phyloP scores from a whole-genome alignment of 1,140 invertebrate genomes.

The Octopus sinensis region DNA sequence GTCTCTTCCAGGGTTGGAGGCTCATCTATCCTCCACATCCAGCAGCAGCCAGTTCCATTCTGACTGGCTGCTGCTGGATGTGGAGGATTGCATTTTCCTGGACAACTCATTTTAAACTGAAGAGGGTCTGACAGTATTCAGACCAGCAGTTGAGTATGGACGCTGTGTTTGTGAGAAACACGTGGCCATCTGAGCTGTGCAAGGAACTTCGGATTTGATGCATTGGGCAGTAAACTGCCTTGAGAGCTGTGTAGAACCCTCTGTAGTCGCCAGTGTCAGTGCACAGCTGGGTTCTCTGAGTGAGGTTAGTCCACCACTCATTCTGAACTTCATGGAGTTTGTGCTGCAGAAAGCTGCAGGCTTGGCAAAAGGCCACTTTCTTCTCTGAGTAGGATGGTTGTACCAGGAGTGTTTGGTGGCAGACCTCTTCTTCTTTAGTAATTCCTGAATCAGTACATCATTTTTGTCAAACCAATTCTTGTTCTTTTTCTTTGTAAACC shows the following conservation, averaged over 20 bases:
- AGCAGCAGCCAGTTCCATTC: no score
- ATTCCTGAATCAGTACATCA: no score
- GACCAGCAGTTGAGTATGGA: background rate
- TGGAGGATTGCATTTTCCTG: background rate
- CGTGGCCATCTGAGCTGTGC: background rate
- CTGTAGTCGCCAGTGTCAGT: background rate
- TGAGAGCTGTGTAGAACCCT: background rate
- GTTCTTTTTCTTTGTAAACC: no score
- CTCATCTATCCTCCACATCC: no score
- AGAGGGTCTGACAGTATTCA: background rate
- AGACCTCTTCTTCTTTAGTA: no score
- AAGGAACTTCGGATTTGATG: background rate
- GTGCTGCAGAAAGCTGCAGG: background rate
- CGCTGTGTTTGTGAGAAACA: background rate
- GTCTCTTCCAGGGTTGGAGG: no score
- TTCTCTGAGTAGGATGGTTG: background rate
- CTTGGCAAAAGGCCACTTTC: background rate
- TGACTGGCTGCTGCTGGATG: background rate
- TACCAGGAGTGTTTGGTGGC: background rate
- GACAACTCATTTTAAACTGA: background rate
- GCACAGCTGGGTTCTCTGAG: background rate
- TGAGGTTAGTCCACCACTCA: background rate
- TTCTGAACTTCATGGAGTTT: background rate
- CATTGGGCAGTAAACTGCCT: background rate
- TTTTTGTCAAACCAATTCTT: no score